Conservation (phyloP, 1,140 invertebrate genomes). For the Drosophila repletoides region DNA sequence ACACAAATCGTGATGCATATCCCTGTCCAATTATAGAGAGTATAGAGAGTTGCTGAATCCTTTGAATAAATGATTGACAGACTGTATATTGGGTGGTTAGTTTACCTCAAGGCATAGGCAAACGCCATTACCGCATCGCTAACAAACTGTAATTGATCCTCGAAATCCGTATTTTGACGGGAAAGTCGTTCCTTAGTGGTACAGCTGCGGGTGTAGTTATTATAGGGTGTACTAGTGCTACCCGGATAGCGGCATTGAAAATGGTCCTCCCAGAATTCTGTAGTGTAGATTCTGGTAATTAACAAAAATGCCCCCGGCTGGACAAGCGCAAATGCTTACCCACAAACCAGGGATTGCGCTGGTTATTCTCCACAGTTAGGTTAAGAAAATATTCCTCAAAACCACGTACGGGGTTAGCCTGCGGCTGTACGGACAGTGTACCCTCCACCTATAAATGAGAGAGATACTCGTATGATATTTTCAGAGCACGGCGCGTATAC, state of each 20-base stretch:
- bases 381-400: slow-evolving; percentile 95
- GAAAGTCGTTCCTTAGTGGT: slow-evolving; percentile 88
- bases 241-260: slow-evolving; percentile 93
- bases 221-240: slow-evolving; percentile 91
- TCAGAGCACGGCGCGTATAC: slow-evolving; percentile 41
- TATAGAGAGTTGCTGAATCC: too few relatives aligned
- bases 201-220: slow-evolving; percentile 88
- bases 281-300: not conserved
- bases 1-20: slow-evolving; percentile 93
- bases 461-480: slow-evolving; percentile 16
- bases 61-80: not conserved
- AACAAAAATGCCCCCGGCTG: not conserved
- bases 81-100: not conserved
- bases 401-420: slow-evolving; percentile 92
- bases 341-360: slow-evolving; percentile 95
- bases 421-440: slow-evolving; percentile 95
- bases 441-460: slow-evolving; percentile 86
- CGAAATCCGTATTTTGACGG: slow-evolving; percentile 90
- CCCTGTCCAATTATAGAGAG: slow-evolving; percentile 83
- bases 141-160: slow-evolving; percentile 95
- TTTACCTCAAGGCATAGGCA: slow-evolving; percentile 92
- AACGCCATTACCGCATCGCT: slow-evolving; percentile 96
- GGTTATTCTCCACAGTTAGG: slow-evolving; percentile 93
- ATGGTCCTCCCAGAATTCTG: slow-evolving; percentile 97
- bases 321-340: slow-evolving; percentile 84